phyloP scores from a whole-genome alignment of 2,797 vertebrate genomes.

The Xyrichtys novacula region DNA sequence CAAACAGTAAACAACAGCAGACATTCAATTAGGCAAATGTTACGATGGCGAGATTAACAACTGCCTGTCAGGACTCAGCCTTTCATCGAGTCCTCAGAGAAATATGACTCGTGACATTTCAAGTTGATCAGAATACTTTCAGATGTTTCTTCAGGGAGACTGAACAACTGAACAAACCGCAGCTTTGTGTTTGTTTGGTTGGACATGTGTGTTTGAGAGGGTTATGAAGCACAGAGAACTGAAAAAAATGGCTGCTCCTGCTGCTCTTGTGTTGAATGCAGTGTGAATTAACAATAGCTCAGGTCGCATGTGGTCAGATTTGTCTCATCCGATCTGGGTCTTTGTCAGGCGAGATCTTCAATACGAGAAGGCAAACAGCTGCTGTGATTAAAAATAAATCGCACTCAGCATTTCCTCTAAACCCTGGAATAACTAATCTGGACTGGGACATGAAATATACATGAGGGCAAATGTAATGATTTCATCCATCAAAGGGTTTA shows the following conservation, averaged over 20 bases:
- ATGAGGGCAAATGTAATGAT: slow-evolving; percentile 85
- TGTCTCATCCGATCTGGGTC: slow-evolving; percentile 80
- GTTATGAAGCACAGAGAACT: slow-evolving; percentile 34
- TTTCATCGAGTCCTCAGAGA: slow-evolving; percentile 42
- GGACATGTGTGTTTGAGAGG: slow-evolving; percentile 45
- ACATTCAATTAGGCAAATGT: slow-evolving; percentile 81
- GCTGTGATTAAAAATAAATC: slow-evolving; percentile 88
- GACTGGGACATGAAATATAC: slow-evolving; percentile 82
- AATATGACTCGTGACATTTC: slow-evolving; percentile 57
- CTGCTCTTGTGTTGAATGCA: slow-evolving; percentile 20
- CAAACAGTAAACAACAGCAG: slow-evolving; percentile 76
- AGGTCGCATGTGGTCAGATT: slow-evolving; percentile 64
- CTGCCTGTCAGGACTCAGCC: slow-evolving; percentile 48
- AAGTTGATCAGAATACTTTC: slow-evolving; percentile 72
- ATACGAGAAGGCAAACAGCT: slow-evolving; percentile 85
- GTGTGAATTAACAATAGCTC: slow-evolving; percentile 57
- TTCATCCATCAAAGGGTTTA: slow-evolving; percentile 83
- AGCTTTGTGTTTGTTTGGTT: slow-evolving; percentile 52
- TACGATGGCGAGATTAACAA: slow-evolving; percentile 70
- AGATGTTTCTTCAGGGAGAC: slow-evolving; percentile 62
- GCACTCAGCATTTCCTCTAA: slow-evolving; percentile 83
- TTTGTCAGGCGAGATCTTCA: slow-evolving; percentile 78
- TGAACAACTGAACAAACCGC: slow-evolving; percentile 40
- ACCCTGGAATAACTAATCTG: slow-evolving; percentile 86
- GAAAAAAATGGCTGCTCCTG: slow-evolving; percentile 18